phyloP scores from a whole-genome alignment of 2,113 vertebrate genomes.

The Prunella himalayana region DNA sequence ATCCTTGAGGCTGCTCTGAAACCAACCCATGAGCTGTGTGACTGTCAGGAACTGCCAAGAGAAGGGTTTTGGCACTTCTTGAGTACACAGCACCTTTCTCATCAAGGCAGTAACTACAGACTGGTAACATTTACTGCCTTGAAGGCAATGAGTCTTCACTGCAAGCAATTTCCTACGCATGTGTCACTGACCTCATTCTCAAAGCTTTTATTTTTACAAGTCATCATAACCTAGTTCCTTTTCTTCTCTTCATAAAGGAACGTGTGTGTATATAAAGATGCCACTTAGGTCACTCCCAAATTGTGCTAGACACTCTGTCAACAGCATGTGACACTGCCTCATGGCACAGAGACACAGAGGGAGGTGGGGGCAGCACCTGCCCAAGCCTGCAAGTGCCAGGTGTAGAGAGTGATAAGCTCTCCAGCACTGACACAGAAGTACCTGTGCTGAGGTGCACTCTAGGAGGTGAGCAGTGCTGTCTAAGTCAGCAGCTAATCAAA shows the following conservation, averaged over 20 bases:
- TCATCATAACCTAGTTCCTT: not conserved
- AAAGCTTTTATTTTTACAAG: slow-evolving; percentile 39
- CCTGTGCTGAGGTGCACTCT: not conserved
- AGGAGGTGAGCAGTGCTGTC: not conserved
- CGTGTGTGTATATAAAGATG: not conserved
- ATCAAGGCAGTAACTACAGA: not conserved
- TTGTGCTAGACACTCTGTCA: not conserved
- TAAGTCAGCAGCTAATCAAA: not conserved
- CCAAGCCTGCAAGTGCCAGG: not conserved
- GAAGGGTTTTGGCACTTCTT: not conserved
- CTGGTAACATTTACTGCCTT: not conserved
- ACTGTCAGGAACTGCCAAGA: not conserved
- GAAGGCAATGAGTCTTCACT: not conserved
- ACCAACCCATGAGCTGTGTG: not conserved
- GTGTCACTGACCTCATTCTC: not conserved
- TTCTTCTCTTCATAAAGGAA: not conserved
- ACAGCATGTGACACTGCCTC: not conserved
- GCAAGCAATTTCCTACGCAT: not conserved
- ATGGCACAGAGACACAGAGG: not conserved
- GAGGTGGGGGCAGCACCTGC: not conserved
- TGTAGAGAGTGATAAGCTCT: not conserved
- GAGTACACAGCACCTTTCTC: not conserved
- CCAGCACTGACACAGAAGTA: not conserved
- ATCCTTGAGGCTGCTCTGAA: not conserved
- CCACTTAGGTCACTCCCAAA: not conserved